Percentiles rank a stretch among this genome's conserved stretches.
phyloP scores from a whole-genome alignment of 2,888 invertebrate species.

The Palloptera scutellata region DNA sequence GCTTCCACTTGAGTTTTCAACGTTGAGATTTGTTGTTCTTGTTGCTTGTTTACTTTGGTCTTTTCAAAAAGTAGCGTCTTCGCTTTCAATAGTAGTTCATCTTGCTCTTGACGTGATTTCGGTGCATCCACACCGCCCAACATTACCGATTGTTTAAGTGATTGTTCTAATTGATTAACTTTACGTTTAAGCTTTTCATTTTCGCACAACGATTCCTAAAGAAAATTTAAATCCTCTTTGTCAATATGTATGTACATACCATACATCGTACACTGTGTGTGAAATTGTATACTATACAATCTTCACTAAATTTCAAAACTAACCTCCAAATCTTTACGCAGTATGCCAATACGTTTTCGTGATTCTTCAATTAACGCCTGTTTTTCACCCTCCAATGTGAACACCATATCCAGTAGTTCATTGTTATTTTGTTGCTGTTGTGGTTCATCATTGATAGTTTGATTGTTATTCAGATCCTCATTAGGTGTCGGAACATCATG shows the following conservation, averaged over 20 bases:
- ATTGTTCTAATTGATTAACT: slow-evolving; percentile 58
- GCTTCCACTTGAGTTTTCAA: slow-evolving; percentile 73
- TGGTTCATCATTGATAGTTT: slow-evolving; percentile 22
- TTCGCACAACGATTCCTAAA: slow-evolving; percentile 54
- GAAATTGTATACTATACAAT: too few relatives aligned
- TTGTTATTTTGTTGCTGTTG: slow-evolving; percentile 42
- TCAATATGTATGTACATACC: too few relatives aligned
- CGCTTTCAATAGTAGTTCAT: slow-evolving; percentile 70
- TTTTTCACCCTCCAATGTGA: slow-evolving; percentile 62
- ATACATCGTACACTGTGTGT: too few relatives aligned
- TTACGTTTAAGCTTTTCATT: slow-evolving; percentile 59
- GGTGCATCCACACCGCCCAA: slow-evolving; percentile 57
- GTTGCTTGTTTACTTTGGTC: slow-evolving; percentile 78
- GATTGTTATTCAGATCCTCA: slow-evolving; percentile 54
- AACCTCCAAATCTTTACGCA: slow-evolving; percentile 62
- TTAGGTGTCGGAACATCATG: slow-evolving; percentile 40
- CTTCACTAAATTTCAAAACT: slow-evolving; percentile 38
- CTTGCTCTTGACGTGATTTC: slow-evolving; percentile 60
- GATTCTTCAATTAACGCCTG: slow-evolving; percentile 61
- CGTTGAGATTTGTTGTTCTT: slow-evolving; percentile 80
- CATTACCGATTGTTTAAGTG: slow-evolving; percentile 60
- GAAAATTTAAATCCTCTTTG: slow-evolving; percentile 10
- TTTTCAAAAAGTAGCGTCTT: slow-evolving; percentile 78
- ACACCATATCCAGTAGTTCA: slow-evolving; percentile 62
- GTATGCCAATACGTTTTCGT: slow-evolving; percentile 54